Percentiles rank a stretch among this genome's conserved stretches.
Conservation (phyloP, 2,888 invertebrate species). For the Leucania comma region DNA sequence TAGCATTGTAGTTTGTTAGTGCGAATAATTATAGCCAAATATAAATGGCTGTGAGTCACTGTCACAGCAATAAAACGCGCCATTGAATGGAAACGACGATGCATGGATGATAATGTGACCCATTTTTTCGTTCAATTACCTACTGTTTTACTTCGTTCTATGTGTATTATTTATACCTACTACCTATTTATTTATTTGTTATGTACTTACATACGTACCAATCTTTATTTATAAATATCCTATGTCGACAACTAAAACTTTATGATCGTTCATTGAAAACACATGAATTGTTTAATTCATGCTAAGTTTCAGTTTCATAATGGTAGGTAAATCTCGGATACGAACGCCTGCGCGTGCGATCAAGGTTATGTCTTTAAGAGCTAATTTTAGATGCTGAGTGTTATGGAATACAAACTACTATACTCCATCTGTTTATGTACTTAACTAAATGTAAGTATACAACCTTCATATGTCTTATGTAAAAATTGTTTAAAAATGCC, state of each 20-base stretch:
- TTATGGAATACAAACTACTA: not conserved
- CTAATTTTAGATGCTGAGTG: constrained; percentile 19
- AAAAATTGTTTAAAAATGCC: no score
- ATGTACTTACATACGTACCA: not conserved
- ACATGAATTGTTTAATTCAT: not conserved
- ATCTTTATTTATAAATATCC: not conserved
- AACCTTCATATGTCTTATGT: no score
- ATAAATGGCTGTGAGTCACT: no score
- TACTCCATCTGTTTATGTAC: no score
- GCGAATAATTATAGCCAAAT: not conserved
- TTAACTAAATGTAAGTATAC: no score
- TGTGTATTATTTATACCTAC: not conserved
- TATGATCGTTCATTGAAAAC: not conserved
- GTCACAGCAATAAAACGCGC: not conserved
- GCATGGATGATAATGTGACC: not conserved
- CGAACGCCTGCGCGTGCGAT: not conserved
- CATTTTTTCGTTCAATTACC: not conserved
- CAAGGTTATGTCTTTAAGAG: not conserved
- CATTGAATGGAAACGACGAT: constrained; percentile 3
- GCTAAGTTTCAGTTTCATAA: not conserved
- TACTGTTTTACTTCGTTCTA: not conserved
- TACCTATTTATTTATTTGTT: not conserved
- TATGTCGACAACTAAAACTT: no score
- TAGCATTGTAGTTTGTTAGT: not conserved
- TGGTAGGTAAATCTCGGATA: not conserved